These are phyloP conservation scores for Colletes latitarsis DNA, from an alignment of 1,140 invertebrate species.

Conservation along the genomic window DNA sequence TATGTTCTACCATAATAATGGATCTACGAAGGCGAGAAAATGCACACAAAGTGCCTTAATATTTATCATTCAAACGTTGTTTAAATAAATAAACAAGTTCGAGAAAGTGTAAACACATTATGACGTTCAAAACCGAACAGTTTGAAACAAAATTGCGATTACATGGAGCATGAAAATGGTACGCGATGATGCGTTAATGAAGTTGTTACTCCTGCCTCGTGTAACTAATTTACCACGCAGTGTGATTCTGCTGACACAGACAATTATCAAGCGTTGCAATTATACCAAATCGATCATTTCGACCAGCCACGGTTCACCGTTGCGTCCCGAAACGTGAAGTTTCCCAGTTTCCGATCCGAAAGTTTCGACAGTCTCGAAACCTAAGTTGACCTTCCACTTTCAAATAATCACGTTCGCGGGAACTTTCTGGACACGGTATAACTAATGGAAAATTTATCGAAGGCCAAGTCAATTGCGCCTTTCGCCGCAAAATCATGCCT, in stretches of 20 bases:
- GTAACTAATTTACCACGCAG: constrained; percentile 50
- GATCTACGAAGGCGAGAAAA: no score
- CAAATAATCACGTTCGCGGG: not conserved
- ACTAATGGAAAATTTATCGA: constrained; percentile 1
- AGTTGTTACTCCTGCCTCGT: constrained; percentile 57
- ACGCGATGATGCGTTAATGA: constrained; percentile 62
- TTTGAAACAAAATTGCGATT: not conserved
- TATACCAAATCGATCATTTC: constrained; percentile 60
- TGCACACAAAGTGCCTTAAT: no score
- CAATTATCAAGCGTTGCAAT: constrained; percentile 59
- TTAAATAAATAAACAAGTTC: not conserved
- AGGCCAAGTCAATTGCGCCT: not conserved
- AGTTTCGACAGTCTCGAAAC: not conserved
- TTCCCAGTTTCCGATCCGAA: constrained; percentile 16
- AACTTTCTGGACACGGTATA: constrained; percentile 1
- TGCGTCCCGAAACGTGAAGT: constrained; percentile 26
- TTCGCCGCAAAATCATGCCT: constrained; percentile 4
- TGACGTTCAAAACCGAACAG: not conserved
- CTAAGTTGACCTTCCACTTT: constrained; percentile 23
- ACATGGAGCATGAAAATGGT: constrained; percentile 23
- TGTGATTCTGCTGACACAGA: constrained; percentile 47
- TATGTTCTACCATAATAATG: no score
- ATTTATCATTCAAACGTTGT: no score
- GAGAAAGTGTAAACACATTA: not conserved
- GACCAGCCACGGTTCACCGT: constrained; percentile 3